phyloP scores from a whole-genome alignment of 2,797 vertebrate genomes.

The Simalia tracyae region DNA sequence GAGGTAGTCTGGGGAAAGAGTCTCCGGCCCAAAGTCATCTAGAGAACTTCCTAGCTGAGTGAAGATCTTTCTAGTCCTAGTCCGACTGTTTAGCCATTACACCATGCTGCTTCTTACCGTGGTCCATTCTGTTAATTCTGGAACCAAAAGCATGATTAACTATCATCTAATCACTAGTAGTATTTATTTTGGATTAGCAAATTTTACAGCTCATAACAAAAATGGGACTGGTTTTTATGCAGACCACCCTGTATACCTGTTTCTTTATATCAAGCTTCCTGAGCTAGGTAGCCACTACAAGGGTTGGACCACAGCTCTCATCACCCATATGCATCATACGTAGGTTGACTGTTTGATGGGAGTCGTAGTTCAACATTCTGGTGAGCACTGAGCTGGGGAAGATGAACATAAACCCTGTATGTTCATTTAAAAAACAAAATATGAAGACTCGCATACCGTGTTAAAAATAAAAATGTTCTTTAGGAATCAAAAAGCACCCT shows the following conservation, averaged over 20 bases:
- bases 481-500: not conserved
- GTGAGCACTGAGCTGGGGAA: not conserved
- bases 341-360: not conserved
- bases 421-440: not conserved
- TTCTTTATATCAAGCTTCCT: not conserved
- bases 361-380: not conserved
- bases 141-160: not conserved
- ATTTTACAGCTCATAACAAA: not conserved
- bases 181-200: not conserved
- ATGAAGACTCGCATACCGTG: not conserved
- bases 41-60: not conserved
- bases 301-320: not conserved
- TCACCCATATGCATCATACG: not conserved
- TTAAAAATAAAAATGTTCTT: not conserved
- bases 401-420: not conserved
- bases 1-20: not conserved
- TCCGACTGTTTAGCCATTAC: not conserved
- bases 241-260: not conserved
- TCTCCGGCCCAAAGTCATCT: not conserved
- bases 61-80: not conserved
- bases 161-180: not conserved
- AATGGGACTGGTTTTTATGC: not conserved
- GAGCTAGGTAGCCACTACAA: not conserved
- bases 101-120: not conserved
- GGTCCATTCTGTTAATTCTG: not conserved